Conservation (phyloP, 2,113 vertebrate genomes). For the Myiozetetes cayanensis region DNA sequence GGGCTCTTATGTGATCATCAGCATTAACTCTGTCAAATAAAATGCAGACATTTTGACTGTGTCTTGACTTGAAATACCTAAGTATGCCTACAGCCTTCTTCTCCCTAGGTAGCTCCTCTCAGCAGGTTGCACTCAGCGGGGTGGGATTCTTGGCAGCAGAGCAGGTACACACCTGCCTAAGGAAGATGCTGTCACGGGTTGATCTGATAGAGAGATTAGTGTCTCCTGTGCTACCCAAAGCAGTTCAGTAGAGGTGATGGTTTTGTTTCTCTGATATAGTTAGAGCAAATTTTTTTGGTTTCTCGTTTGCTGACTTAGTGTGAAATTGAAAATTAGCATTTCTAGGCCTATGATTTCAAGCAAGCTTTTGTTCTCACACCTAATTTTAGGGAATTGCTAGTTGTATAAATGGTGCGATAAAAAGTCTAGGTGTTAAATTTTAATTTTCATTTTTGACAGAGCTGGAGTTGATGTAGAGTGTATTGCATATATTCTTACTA, state of each 20-base stretch:
- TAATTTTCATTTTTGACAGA: neutral
- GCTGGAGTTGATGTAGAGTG: neutral
- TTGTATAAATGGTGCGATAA: neutral
- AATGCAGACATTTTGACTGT: fast-evolving
- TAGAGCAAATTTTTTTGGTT: neutral
- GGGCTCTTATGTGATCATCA: neutral
- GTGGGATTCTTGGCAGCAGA: neutral
- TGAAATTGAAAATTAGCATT: neutral
- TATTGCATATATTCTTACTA: neutral
- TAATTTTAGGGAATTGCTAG: neutral
- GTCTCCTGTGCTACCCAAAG: neutral
- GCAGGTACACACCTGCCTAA: neutral
- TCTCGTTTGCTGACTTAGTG: neutral
- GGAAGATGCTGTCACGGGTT: fast-evolving
- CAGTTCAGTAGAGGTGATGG: neutral
- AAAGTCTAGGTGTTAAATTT: neutral
- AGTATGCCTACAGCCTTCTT: fast-evolving
- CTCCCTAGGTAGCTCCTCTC: fast-evolving
- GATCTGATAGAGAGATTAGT: fast-evolving
- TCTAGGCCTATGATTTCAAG: neutral
- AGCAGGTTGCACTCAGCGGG: fast-evolving
- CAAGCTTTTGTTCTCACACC: neutral
- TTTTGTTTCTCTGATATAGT: neutral
- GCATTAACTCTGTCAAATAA: neutral
- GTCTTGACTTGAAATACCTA: fast-evolving